Base-by-base conservation (phyloP, 2,797 vertebrate species). In the Neomorphus geoffroyi region DNA sequence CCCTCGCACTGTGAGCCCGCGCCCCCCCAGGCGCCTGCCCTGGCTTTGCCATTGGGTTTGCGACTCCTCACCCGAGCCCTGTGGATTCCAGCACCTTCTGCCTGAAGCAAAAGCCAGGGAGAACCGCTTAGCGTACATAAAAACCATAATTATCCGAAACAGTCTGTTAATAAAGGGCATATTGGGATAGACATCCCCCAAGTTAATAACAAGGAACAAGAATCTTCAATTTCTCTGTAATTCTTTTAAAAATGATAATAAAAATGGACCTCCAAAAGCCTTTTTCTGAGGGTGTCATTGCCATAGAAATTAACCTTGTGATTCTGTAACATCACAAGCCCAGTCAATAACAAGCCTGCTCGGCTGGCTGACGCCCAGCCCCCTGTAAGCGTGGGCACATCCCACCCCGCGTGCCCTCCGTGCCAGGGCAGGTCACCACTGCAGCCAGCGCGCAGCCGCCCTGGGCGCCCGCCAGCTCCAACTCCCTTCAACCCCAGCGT, bases 1-100 rank as follows among this genome's bases (percentile, higher is more conserved):
- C 53, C n/a, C 51, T 54, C 3, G 0, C 22, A 24, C 10, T 0
- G 0, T 0, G 1, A n/a, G 27, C 23, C 5, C 0, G 1, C 0
- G 3, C 26, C 19, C 8, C 10, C 48, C 30, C 37, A 13, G 30
- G 11, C 3, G 1, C 15, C 62, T 35, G 43, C 37, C 4, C 41
- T 1, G 53, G 3, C 9, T 8, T 65, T 26, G 28, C 3, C n/a
- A 14, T 15, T 39, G 33, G 26, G 19, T 30, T 73, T 7, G 27
- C 19, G 48, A 6, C 41, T 78, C 48, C 37, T 30, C 33, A 23
- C n/a, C 0, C 0, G 27, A 57, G 51, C 32, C 56, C 48, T 73
- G 46, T 21, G 1, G 15, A 9, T 27, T 41, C n/a, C 53, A 54
- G 0, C 51, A 45, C 12, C 13, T 54, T 87, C 60, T 26, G 41